These are phyloP conservation scores for Seriola quinqueradiata DNA, from an alignment of 2,113 vertebrate species.

Conservation along the genomic window DNA sequence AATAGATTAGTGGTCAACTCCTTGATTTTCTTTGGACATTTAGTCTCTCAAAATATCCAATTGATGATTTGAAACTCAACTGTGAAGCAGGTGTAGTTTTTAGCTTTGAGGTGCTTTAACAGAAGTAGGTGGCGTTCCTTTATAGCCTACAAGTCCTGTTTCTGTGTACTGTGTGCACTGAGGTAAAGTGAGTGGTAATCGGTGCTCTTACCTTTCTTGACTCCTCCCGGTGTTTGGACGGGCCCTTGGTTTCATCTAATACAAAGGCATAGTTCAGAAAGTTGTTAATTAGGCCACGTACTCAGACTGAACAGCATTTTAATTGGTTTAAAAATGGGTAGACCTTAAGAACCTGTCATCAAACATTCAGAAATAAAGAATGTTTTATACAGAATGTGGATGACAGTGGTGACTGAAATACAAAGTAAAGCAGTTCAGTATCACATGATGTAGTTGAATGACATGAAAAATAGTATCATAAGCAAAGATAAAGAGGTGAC, in stretches of 20 bases:
- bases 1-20: neutral
- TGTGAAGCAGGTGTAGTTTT: neutral
- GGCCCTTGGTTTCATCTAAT: constrained; percentile 87
- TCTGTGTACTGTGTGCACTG: neutral
- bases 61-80: neutral
- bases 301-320: constrained; percentile 4
- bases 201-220: constrained; percentile 87
- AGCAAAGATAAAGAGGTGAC: neutral
- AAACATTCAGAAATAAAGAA: neutral
- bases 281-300: constrained; percentile 23
- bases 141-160: neutral
- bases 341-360: neutral
- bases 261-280: constrained; percentile 68
- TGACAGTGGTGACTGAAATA: neutral
- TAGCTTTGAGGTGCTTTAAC: neutral
- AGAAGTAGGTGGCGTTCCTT: neutral
- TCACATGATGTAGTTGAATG: constrained; percentile 4
- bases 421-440: neutral
- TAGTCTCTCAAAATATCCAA: neutral
- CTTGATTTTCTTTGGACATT: neutral
- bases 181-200: neutral
- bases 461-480: neutral
- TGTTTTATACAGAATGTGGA: neutral
- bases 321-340: neutral
- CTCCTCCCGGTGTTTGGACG: constrained; percentile 89